Evolutionary conservation across 1,140 invertebrate species (phyloP).

Genomic region (Coelopa frigida): DNA sequence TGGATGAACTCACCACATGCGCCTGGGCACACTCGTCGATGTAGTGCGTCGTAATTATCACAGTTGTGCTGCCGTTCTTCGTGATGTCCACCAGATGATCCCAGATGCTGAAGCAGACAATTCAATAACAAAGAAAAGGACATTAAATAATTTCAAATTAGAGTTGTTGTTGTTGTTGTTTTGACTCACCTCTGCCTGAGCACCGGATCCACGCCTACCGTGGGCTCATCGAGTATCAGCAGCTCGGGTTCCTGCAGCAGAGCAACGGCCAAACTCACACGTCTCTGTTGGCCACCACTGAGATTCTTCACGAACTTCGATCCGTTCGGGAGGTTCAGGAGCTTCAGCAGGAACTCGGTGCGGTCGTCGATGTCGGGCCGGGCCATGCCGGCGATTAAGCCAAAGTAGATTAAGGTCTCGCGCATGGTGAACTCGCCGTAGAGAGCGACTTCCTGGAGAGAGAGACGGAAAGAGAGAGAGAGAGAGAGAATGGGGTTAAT

Average conservation of each 20-base stretch:
- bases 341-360: constrained; percentile 73
- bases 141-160: constrained; percentile 1
- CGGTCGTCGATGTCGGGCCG: constrained; percentile 65
- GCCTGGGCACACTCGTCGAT: constrained; percentile 95
- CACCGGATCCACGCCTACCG: constrained; percentile 91
- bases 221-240: constrained; percentile 89
- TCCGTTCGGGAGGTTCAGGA: constrained; percentile 62
- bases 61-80: constrained; percentile 77
- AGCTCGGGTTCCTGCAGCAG: constrained; percentile 83
- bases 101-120: constrained; percentile 69
- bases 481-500: no score
- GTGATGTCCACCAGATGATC: constrained; percentile 86
- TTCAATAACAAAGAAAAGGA: constrained; percentile 3
- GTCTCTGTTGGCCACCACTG: constrained; percentile 83
- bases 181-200: constrained; percentile 67
- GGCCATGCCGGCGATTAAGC: constrained; percentile 76
- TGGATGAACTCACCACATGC: constrained; percentile 54
- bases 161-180: constrained; percentile 5
- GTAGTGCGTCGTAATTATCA: constrained; percentile 97
- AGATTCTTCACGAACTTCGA: constrained; percentile 72
- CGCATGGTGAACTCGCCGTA: constrained; percentile 86
- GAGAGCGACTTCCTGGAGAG: constrained; percentile 74
- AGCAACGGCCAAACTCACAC: constrained; percentile 81
- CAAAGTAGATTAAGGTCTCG: constrained; percentile 88
- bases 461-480: constrained; percentile 10